Evolutionary conservation across 2,888 invertebrate genomes (phyloP), one percentile per base, ranked within the genome.

Genomic region (Melanotus villosus): DNA sequence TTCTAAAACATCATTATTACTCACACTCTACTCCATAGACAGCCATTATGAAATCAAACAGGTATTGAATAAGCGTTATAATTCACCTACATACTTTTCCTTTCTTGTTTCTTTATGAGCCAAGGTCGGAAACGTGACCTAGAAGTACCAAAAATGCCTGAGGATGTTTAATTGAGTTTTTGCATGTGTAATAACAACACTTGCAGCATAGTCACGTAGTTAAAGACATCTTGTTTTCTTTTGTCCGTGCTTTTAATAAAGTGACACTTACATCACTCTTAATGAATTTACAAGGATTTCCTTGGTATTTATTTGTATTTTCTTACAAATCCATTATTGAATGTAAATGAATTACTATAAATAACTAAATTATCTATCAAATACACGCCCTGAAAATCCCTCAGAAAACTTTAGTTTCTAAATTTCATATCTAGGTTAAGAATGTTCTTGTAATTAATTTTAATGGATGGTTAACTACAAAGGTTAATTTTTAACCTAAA

Each of bases 111-210:
- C 4, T 16, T 43, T 43, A 18, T 38, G 16, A 59, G 10, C 43
- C 58, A 59, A 59, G 58, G 58, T 26, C 18, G 58, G 21, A 12
- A 16, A 2, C 19, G 18, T 45, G 43, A 43, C 58, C 58, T 59
- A 59, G 41, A 59, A 41, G 58, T 43, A 19, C 58, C 58, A 41
- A 21, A 43, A 10, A 45, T 59, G 41, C 41, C 3, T 14, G 30
- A 43, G 38, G 14, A 36, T 59, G 23, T 41, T 59, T 43, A 43
- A 18, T 43, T 18, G 12, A 12, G 34, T 34, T n/a, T 34, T 34
- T 12, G 12, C 7, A 34, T 34, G 34, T 12, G 12, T 3, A 34
- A 2, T 34, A 34, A 34, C 32, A 2, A 32, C 34, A 34, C 12
- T 34, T 34, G 34, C 1, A 12, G n/a, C 4, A 34, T 12, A 34